Base-by-base conservation (phyloP, 2,113 vertebrate genomes). In the Uropsilus gracilis region DNA sequence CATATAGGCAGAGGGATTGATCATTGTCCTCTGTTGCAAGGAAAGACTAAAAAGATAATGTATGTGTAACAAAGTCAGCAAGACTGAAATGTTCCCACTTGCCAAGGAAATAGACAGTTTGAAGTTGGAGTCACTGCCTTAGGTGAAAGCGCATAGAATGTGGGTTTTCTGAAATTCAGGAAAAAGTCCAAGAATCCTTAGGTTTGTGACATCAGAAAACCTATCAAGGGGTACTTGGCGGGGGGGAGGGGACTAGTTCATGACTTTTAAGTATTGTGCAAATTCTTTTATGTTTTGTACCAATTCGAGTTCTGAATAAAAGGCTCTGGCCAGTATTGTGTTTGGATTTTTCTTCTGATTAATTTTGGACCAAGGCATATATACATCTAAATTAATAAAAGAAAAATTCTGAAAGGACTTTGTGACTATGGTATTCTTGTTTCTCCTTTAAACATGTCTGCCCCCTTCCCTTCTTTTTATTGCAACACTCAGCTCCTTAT, bases 1-100 rank as follows among this genome's bases (percentile, higher is more conserved):
- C 50, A 87, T 94, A 96, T 90, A 97, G 85, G 75, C 55, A 94
- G 97, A 30, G 64, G 94, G 57, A 94, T 97, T 96, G 95, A 75
- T 96, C 96, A 61, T 94, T 84, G 16, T 69, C 32, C 44, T 50
- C 34, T 96, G 87, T 95, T 96, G 94, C 93, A 96, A 96, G 61
- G 39, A 63, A 61, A 89, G 93, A 68, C 82, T 95, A 84, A 96
- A 94, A 97, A 82, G 92, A 89, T 86, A 92, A 85, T 50, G 81
- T 30, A 81, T 96, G 92, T 84, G 90, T 69, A 83, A 89, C 46
- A 80, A 96, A 96, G 94, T 87, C 81, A 91, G 32, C 94, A 39
- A 96, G 94, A 83, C 34, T 9, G 55, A 42, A 96, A 94, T n/a
- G 83, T 90, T 86, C 39, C 75, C 91, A 77, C 72, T 87, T 91